Percentiles rank a stretch among this genome's conserved stretches.
These are phyloP conservation scores for Drosophila picticornis DNA, from an alignment of 2,888 invertebrate species.

Conservation along the genomic window DNA sequence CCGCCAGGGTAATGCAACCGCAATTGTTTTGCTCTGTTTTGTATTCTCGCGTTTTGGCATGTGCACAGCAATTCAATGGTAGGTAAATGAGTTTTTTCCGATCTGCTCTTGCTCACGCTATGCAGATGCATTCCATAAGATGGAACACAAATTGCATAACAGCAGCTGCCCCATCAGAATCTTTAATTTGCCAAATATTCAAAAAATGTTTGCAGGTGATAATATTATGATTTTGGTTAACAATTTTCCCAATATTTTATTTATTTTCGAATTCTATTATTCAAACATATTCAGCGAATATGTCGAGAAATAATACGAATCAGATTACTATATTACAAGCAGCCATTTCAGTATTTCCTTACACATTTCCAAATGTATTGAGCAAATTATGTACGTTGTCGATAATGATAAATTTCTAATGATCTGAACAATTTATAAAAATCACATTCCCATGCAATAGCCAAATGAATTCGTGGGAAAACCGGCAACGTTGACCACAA, in stretches of 20 bases:
- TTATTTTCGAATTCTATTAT: background rate
- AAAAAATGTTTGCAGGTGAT: conserved; percentile 27
- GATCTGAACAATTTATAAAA: background rate
- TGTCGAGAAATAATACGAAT: no score
- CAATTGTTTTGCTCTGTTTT: conserved; percentile 71
- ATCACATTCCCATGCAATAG: conserved; percentile 26
- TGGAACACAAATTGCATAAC: conserved; percentile 53
- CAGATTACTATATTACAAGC: background rate
- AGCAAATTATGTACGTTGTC: background rate
- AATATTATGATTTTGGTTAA: no score
- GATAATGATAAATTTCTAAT: conserved; percentile 1
- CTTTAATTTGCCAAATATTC: conserved; percentile 1
- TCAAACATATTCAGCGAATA: background rate
- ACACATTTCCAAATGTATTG: background rate
- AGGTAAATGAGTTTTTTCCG: conserved; percentile 59
- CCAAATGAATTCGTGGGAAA: conserved; percentile 57
- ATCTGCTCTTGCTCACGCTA: conserved; percentile 23
- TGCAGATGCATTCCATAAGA: conserved; percentile 61
- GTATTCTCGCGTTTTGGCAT: conserved; percentile 71
- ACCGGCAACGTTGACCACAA: conserved; percentile 2
- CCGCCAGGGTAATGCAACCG: conserved; percentile 70
- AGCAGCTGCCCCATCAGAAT: conserved; percentile 37
- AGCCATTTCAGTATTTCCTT: background rate
- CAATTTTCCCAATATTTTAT: no score
- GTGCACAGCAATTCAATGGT: conserved; percentile 67